Conservation (phyloP, 2,888 invertebrate genomes). For the Drosophila stalkeri region DNA sequence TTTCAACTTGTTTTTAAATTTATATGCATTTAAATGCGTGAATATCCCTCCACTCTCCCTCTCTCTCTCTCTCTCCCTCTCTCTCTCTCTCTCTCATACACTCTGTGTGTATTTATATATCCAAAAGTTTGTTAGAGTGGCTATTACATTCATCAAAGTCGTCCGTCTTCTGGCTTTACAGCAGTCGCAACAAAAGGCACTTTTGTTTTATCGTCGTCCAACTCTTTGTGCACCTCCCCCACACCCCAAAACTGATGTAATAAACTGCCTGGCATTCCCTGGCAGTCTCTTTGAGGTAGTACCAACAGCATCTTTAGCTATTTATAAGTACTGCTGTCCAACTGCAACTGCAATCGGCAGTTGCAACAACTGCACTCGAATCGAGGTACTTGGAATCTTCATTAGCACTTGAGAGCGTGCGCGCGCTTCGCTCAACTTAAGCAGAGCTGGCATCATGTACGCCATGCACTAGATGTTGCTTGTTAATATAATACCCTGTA, state of each 20-base stretch:
- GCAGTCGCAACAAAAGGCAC: constrained; percentile 40
- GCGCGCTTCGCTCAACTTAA: constrained; percentile 22
- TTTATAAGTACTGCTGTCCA: constrained; percentile 44
- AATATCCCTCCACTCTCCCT: background rate
- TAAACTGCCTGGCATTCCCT: constrained; percentile 37
- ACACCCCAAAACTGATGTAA: constrained; percentile 41
- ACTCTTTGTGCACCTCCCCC: constrained; percentile 23
- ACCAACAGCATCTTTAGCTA: constrained; percentile 43
- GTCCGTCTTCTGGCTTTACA: constrained; percentile 17
- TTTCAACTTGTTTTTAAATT: constrained; percentile 35
- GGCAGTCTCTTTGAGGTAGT: constrained; percentile 48
- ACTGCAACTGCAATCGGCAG: constrained; percentile 1
- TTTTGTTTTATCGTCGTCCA: constrained; percentile 58
- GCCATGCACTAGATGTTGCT: background rate
- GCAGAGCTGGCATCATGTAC: constrained; percentile 12
- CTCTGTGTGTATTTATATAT: constrained; percentile 12
- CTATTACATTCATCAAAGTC: constrained; percentile 67
- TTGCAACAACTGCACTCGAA: constrained; percentile 6
- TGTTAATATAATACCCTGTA: background rate
- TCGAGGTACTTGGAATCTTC: constrained; percentile 43
- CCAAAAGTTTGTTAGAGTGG: constrained; percentile 3
- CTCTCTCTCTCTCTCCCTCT: background rate
- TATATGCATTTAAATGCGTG: constrained; percentile 42
- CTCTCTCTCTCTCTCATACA: background rate
- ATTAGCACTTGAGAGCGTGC: constrained; percentile 49